phyloP scores from a whole-genome alignment of 2,888 invertebrate species.

The Drosophila anceps region DNA sequence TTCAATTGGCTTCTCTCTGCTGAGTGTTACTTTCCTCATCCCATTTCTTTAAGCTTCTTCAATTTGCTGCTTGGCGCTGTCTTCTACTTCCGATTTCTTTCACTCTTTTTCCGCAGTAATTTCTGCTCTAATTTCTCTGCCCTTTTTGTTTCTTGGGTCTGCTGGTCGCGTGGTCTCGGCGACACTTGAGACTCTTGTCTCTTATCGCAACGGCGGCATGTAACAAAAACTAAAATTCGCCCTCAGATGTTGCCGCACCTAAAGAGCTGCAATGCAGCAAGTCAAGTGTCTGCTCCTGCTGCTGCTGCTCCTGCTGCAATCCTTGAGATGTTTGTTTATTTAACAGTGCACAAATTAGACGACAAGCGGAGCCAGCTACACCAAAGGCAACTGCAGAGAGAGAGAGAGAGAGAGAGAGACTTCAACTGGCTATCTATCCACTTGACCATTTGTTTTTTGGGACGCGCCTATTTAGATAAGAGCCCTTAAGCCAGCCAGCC shows the following conservation, averaged over 20 bases:
- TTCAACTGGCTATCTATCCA: conserved; percentile 62
- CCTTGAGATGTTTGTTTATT: conserved; percentile 74
- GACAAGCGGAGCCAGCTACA: conserved; percentile 39
- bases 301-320: conserved; percentile 19
- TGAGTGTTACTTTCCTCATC: neutral
- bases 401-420: neutral
- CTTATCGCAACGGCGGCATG: conserved; percentile 56
- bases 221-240: conserved; percentile 47
- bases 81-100: conserved; percentile 4
- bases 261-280: conserved; percentile 13
- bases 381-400: conserved; percentile 1
- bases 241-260: conserved; percentile 52
- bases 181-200: conserved; percentile 45
- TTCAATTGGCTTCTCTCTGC: neutral
- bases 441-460: conserved; percentile 80
- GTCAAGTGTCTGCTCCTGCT: conserved; percentile 64
- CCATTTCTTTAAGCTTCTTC: neutral
- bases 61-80: conserved; percentile 1
- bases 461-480: conserved; percentile 81
- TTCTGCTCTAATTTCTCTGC: conserved; percentile 9
- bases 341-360: conserved; percentile 81
- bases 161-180: conserved; percentile 40
- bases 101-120: neutral
- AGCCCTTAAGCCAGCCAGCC: conserved; percentile 19
- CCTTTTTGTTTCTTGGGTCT: neutral